Evolutionary conservation across 2,888 invertebrate genomes (phyloP).

Genomic region (Aradus depressus): DNA sequence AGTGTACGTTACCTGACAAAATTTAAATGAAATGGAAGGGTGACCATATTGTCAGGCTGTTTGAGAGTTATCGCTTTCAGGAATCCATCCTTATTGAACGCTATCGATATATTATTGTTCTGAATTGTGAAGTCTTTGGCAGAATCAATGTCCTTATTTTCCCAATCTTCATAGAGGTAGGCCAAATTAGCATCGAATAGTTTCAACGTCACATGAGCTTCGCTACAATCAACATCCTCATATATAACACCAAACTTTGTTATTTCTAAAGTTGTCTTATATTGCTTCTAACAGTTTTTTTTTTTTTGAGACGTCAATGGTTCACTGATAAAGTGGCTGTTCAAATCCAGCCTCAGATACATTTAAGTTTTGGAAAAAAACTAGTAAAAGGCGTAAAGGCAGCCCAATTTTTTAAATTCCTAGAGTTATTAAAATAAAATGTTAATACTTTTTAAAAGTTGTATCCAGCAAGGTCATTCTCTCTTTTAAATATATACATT

Average conservation of each 20-base stretch:
- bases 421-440: no score
- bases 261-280: slow-evolving; percentile 6
- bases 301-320: no score
- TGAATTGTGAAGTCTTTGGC: slow-evolving; percentile 44
- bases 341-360: no score
- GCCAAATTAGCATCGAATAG: slow-evolving; percentile 12
- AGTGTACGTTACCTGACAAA: slow-evolving; percentile 67
- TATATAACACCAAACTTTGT: not conserved
- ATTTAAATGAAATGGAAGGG: slow-evolving; percentile 58
- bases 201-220: slow-evolving; percentile 6
- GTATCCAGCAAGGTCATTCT: no score
- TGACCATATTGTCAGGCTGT: slow-evolving; percentile 35
- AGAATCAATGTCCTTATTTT: slow-evolving; percentile 9
- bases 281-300: no score
- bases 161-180: slow-evolving; percentile 21
- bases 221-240: not conserved
- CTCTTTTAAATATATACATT: no score
- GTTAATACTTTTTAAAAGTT: no score
- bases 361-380: no score
- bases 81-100: slow-evolving; percentile 56
- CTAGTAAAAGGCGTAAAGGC: no score
- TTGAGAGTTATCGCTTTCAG: slow-evolving; percentile 52
- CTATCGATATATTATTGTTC: slow-evolving; percentile 44
- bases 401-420: no score
- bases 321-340: no score